A percentile compares a stretch with the other conserved stretches of the same genome.
These are phyloP conservation scores for Anhinga anhinga DNA, from an alignment of 2,113 vertebrate species.

Conservation along the genomic window DNA sequence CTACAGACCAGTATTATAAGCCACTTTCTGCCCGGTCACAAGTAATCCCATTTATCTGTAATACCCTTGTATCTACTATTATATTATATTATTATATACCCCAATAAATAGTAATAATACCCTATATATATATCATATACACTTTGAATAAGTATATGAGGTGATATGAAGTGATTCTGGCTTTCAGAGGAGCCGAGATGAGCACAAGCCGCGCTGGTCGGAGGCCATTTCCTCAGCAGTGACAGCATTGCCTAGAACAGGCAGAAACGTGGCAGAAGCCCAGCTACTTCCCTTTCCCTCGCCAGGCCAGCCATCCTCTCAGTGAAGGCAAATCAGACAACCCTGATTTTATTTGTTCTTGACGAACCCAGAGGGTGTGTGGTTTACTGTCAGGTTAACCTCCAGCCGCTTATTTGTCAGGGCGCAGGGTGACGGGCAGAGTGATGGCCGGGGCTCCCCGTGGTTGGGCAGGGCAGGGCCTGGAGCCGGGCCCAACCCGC, in stretches of 20 bases:
- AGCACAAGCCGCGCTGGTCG: rapidly evolving
- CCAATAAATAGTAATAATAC: too few relatives aligned
- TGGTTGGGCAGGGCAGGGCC: background rate
- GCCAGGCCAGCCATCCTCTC: too few relatives aligned
- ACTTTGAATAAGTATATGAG: background rate
- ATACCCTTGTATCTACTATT: too few relatives aligned
- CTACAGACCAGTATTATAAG: background rate
- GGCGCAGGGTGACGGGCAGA: too few relatives aligned
- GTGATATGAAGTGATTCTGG: background rate
- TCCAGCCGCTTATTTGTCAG: background rate
- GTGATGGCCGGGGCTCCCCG: background rate
- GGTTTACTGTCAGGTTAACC: background rate
- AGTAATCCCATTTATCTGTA: background rate
- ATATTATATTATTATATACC: too few relatives aligned
- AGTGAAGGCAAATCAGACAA: background rate
- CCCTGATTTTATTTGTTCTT: background rate
- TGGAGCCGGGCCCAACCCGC: too few relatives aligned
- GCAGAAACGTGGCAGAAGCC: background rate
- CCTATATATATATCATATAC: too few relatives aligned
- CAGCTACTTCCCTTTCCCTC: background rate
- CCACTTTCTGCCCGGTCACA: background rate
- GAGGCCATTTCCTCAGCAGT: background rate
- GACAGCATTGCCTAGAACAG: background rate
- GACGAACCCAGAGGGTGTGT: background rate
- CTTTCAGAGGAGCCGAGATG: background rate